These are phyloP conservation scores for Cavia porcellus DNA, from an alignment of 2,113 vertebrate species.

Conservation along the genomic window DNA sequence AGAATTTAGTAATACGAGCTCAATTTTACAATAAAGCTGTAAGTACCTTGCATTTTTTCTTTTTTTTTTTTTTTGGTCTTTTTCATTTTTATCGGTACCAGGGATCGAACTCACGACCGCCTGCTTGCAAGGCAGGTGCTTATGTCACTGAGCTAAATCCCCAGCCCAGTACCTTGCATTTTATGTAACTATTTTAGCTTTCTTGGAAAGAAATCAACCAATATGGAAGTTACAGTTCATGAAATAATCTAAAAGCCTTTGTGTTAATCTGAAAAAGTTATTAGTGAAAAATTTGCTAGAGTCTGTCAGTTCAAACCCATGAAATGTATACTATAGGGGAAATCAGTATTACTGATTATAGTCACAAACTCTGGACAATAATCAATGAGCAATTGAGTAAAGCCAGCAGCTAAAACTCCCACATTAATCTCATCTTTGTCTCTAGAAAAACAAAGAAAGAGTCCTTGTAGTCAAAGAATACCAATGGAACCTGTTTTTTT, in stretches of 20 bases:
- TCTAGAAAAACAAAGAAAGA: background rate
- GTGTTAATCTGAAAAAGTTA: background rate
- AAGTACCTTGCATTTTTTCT: background rate
- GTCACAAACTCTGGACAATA: background rate
- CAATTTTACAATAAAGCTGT: background rate
- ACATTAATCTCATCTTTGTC: background rate
- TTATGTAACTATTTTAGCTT: conserved; percentile 26
- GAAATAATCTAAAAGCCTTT: conserved; percentile 35
- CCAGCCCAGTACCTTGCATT: background rate
- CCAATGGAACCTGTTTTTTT: background rate
- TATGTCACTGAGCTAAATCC: too few relatives aligned
- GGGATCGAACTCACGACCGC: too few relatives aligned
- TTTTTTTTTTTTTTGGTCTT: too few relatives aligned
- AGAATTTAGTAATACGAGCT: conserved; percentile 15
- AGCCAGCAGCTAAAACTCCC: background rate
- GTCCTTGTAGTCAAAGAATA: background rate
- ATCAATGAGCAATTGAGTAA: background rate
- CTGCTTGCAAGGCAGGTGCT: too few relatives aligned
- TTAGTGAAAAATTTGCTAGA: conserved; percentile 25
- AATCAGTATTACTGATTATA: background rate
- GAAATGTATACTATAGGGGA: background rate
- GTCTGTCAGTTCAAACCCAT: background rate
- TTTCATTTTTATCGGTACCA: too few relatives aligned
- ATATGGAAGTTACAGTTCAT: background rate
- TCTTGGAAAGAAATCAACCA: conserved; percentile 45